A percentile compares a stretch with the other conserved stretches of the same genome.
Evolutionary conservation across 2,113 vertebrate genomes (phyloP).

Genomic region (Sorex araneus): DNA sequence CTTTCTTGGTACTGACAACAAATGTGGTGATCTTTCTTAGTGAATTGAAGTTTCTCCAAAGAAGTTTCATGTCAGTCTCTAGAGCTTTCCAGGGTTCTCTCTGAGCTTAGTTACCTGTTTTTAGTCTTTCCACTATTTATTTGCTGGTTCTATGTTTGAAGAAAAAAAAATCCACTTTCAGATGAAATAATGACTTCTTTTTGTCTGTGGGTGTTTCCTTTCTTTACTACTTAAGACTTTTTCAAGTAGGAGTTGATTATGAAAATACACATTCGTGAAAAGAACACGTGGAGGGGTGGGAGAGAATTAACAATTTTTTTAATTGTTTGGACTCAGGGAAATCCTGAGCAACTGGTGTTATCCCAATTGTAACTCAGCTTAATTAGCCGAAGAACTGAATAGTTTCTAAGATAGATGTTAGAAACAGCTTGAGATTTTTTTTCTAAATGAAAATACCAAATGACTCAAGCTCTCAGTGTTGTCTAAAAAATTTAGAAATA

Average conservation of each 20-base stretch:
- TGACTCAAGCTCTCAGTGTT: not conserved
- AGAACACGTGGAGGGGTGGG: not conserved
- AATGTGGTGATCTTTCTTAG: not conserved
- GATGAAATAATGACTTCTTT: conserved; percentile 70
- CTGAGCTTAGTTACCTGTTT: conserved; percentile 40
- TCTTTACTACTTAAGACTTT: conserved; percentile 72
- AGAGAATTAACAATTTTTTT: conserved; percentile 49
- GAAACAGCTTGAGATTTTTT: not conserved
- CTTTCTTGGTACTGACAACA: conserved; percentile 6
- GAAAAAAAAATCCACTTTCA: conserved; percentile 72
- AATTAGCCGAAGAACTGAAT: conserved; percentile 53
- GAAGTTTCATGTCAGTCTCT: not conserved
- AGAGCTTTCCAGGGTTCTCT: not conserved
- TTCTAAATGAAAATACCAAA: conserved; percentile 40
- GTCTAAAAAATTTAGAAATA: conserved; percentile 67
- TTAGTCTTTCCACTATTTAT: conserved; percentile 45
- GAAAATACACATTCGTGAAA: conserved; percentile 23
- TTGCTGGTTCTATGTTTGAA: conserved; percentile 46
- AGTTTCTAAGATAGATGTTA: conserved; percentile 35
- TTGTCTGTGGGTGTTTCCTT: conserved; percentile 71
- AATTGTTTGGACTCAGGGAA: conserved; percentile 62
- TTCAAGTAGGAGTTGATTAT: conserved; percentile 43
- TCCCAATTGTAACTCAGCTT: conserved; percentile 65
- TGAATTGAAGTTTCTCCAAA: not conserved
- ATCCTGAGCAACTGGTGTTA: conserved; percentile 44